Conservation (phyloP, 2,888 invertebrate species). For the Cheiracanthium punctorium region DNA sequence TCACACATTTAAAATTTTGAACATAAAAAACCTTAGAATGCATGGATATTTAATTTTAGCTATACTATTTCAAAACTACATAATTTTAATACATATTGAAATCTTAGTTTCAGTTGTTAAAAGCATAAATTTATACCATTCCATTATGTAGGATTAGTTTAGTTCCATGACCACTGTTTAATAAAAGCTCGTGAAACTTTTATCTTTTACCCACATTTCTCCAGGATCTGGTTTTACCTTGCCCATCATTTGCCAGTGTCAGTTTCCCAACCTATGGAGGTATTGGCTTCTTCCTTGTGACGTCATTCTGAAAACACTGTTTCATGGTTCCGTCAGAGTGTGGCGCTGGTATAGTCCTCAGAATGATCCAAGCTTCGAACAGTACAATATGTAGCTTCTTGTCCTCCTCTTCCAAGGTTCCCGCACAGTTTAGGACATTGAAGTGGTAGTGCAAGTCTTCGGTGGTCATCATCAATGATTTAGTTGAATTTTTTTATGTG, state of each 20-base stretch:
- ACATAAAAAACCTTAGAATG: too few species aligned
- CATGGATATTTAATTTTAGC: too few species aligned
- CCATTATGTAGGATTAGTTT: too few species aligned
- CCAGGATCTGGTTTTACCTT: background rate
- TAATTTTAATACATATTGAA: too few species aligned
- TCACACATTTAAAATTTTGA: too few species aligned
- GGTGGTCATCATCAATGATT: background rate
- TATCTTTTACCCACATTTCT: too few species aligned
- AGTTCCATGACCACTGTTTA: too few species aligned
- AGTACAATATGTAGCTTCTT: conserved; percentile 39
- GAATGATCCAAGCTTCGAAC: conserved; percentile 44
- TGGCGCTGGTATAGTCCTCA: conserved; percentile 63
- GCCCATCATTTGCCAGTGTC: background rate
- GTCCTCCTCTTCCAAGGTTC: background rate
- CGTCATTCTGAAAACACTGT: conserved; percentile 55
- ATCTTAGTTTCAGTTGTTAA: too few species aligned
- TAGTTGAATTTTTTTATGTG: background rate
- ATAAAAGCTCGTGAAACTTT: too few species aligned
- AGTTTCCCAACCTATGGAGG: conserved; percentile 52
- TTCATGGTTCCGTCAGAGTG: conserved; percentile 62
- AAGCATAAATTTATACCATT: too few species aligned
- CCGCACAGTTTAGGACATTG: background rate
- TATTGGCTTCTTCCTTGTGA: conserved; percentile 47
- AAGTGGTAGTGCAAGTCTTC: background rate
- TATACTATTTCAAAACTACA: too few species aligned